These are phyloP conservation scores for Oreortyx pictus DNA, from an alignment of 2,797 vertebrate species.

Conservation along the genomic window DNA sequence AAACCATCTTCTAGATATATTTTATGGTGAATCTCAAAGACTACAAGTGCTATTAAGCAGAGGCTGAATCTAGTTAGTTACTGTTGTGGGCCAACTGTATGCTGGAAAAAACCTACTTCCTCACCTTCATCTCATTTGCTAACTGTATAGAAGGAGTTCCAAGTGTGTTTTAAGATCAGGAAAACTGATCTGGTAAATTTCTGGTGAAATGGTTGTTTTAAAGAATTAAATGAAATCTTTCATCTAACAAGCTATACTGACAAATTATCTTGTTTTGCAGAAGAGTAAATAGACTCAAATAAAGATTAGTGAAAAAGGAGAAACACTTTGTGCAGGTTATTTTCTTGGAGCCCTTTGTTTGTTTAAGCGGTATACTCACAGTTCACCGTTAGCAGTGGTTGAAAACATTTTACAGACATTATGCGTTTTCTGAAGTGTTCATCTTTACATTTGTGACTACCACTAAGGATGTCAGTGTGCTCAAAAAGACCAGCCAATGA, in stretches of 20 bases:
- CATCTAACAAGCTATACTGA: not conserved
- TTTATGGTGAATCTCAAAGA: conserved; percentile 35
- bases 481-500: not conserved
- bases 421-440: not conserved
- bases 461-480: not conserved
- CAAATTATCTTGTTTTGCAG: not conserved
- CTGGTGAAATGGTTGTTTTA: not conserved
- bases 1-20: conserved; percentile 49
- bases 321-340: not conserved
- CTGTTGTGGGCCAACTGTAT: not conserved
- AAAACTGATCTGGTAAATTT: not conserved
- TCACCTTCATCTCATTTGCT: not conserved
- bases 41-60: not conserved
- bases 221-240: not conserved
- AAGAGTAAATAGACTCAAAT: not conserved
- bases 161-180: not conserved
- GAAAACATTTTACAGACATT: not conserved
- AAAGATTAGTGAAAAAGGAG: not conserved
- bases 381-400: not conserved
- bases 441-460: not conserved
- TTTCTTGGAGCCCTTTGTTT: not conserved
- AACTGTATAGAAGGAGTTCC: not conserved
- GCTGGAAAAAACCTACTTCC: not conserved
- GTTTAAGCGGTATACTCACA: not conserved
- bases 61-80: not conserved